Evolutionary conservation across 2,888 invertebrate genomes (phyloP).

Genomic region (Tiliacea citrago): DNA sequence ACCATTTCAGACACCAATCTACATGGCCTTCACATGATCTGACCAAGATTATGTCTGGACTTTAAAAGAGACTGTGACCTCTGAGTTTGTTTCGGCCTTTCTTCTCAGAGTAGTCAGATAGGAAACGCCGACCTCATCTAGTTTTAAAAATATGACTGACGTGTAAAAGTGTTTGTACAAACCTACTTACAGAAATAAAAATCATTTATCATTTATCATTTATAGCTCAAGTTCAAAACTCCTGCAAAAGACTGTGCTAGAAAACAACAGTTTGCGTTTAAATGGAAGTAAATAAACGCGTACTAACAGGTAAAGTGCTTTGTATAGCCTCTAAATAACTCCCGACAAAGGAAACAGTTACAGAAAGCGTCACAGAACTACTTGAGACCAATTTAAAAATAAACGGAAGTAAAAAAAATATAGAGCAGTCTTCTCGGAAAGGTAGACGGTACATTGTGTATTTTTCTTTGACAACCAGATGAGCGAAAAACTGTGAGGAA

Average conservation of each 20-base stretch:
- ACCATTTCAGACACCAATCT: too few species aligned
- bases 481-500: background rate
- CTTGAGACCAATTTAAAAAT: slow-evolving; percentile 30
- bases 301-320: background rate
- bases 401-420: slow-evolving; percentile 22
- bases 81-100: too few species aligned
- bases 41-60: too few species aligned
- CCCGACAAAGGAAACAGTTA: slow-evolving; percentile 2
- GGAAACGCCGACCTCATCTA: too few species aligned
- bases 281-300: background rate
- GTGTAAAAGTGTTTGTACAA: too few species aligned
- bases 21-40: too few species aligned
- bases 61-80: too few species aligned
- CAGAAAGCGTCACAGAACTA: background rate
- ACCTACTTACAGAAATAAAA: too few species aligned
- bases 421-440: slow-evolving; percentile 10
- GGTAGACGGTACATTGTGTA: slow-evolving; percentile 24
- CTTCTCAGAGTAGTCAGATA: too few species aligned
- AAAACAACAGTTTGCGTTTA: background rate
- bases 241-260: background rate
- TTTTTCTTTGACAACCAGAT: slow-evolving; percentile 36
- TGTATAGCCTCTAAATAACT: background rate
- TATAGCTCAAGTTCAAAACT: too few species aligned
- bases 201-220: too few species aligned
- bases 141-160: too few species aligned